A percentile compares a stretch with the other conserved stretches of the same genome.
phyloP scores from a whole-genome alignment of 2,113 vertebrate genomes.

The Rhagologus leucostigma region DNA sequence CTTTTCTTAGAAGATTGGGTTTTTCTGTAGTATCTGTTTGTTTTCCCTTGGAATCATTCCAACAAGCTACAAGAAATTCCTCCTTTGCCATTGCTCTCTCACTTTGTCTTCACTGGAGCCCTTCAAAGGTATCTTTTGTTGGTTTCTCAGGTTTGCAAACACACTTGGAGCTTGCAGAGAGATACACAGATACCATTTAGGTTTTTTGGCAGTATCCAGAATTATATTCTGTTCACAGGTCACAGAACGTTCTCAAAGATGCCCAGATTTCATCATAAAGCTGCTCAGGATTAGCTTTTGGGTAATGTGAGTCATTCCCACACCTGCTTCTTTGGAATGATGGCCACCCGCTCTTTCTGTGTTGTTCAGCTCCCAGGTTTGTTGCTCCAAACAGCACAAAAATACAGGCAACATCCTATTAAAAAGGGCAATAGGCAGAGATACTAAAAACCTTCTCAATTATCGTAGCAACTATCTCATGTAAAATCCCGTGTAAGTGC shows the following conservation, averaged over 20 bases:
- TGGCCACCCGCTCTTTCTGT: background rate
- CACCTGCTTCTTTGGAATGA: background rate
- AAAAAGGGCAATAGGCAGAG: background rate
- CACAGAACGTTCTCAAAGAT: background rate
- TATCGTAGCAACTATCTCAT: fast-evolving
- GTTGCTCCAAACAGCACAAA: background rate
- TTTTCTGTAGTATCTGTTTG: background rate
- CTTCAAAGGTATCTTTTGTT: background rate
- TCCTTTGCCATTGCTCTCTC: background rate
- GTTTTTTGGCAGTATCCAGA: background rate
- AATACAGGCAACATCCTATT: background rate
- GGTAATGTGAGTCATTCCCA: background rate
- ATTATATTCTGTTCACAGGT: background rate
- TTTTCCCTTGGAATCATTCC: background rate
- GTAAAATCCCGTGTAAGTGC: background rate
- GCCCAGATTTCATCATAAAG: background rate
- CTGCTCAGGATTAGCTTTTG: background rate
- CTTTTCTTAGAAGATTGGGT: background rate
- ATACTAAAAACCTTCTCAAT: background rate
- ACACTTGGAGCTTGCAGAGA: background rate
- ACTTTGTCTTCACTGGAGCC: background rate
- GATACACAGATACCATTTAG: background rate
- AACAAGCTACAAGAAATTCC: background rate
- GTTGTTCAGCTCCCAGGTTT: background rate
- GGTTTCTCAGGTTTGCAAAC: background rate